These are phyloP conservation scores for Limosa lapponica DNA, from an alignment of 2,797 vertebrate species.

Conservation along the genomic window DNA sequence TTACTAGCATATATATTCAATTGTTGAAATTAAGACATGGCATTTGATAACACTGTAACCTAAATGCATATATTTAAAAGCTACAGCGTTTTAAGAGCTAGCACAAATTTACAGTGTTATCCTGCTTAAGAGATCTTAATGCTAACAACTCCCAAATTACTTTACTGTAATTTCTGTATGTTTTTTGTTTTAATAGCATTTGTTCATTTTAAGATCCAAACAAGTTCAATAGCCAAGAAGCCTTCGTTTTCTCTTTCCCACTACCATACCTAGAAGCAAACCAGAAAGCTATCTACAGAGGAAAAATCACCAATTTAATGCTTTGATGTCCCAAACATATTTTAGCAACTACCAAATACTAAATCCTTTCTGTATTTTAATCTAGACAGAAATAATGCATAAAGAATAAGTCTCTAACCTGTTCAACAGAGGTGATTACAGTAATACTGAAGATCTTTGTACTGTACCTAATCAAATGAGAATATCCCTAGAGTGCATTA, in stretches of 20 bases:
- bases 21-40: not conserved
- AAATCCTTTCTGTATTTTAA: not conserved
- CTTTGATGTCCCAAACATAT: not conserved
- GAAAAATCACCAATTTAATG: not conserved
- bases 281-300: not conserved
- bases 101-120: not conserved
- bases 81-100: not conserved
- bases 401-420: not conserved
- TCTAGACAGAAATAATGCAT: not conserved
- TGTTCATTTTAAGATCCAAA: not conserved
- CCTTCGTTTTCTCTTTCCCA: not conserved
- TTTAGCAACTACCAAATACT: not conserved
- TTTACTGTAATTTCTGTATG: not conserved
- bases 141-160: not conserved
- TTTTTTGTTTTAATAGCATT: not conserved
- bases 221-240: not conserved
- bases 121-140: not conserved
- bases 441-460: not conserved
- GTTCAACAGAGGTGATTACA: not conserved
- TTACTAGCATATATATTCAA: not conserved
- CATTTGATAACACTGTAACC: not conserved
- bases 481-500: not conserved
- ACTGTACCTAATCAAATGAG: conserved; percentile 9
- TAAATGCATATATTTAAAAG: not conserved
- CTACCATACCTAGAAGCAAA: not conserved